Evolutionary conservation across 2,113 vertebrate species (phyloP), one percentile per base, ranked within the genome.

Genomic region (Pogona vitticeps): DNA sequence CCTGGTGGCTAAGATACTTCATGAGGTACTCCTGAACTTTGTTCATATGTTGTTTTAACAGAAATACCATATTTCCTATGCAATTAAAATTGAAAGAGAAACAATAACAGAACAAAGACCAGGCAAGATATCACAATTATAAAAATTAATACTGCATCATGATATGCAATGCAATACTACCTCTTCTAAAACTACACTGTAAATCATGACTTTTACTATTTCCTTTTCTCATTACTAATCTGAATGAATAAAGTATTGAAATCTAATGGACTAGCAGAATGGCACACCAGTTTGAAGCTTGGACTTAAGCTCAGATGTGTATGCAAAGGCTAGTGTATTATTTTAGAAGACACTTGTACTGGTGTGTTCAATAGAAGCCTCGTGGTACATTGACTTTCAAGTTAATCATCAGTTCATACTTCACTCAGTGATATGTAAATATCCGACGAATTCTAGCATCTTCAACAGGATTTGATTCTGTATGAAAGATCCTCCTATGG

Each of bases 1-100:
- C 96, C 31, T 5, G 93, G 77, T 95, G 94, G 7, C 56, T 86
- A 21, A 96, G 94, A 14, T 94, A 95, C 33, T 71, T 88, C 89
- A 80, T 38, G 70, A 96, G 87, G 80, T 94, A 95, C 31, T 68
- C 56, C 82, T 95, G 85, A 76, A 94, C 84, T 61, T 95, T 93
- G 56, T 5, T n/a, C 2, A 73, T 83, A 20, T 94, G 86, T 23
- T 0, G 1, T 75, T 94, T 95, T 82, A 92, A 71, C 78, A 95
- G 63, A 80, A 76, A 31, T 76, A 89, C 85, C 6, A 65, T 90
- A 82, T 93, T 93, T 80, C 88, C 96, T 96, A 87, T 20, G 20
- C 4, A 59, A 92, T 67, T 23, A 23, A 52, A 33, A 90, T 67
- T 88, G 90, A 10, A 17, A 67, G 80, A 84, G 56, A 88, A 23